Evolutionary conservation across 2,888 invertebrate species (phyloP), one percentile per base, ranked within the genome.

Genomic region (Dastarcus helophoroides): DNA sequence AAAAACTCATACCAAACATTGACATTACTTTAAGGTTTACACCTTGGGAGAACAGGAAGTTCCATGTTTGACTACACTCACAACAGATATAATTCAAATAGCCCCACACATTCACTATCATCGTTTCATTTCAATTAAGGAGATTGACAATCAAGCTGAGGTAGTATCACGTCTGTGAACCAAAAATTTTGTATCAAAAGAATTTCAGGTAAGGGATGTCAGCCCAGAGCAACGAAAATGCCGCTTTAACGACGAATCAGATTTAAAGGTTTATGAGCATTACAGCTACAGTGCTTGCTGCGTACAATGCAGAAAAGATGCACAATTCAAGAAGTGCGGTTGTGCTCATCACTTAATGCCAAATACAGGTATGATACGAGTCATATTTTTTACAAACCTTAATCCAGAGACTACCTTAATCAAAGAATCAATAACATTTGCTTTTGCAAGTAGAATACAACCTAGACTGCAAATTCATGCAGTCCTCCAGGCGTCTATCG

Each of bases 271-370:
- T 1, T 78, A 78, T 52, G 65, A 68, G 0, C 63, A 67, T 35
- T 83, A 83, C 50, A 81, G 80, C 24, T 79, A 76, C 51, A 79
- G 76, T 46, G 74, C 79, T 1, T 84, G 83, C 47, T 71, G 71
- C 1, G 73, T 80, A 0, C 73, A 76, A 33, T 81, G 80, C 42
- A 67, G 80, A 25, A 77, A 77, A 52, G 61, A 64, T 36, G 71
- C 71, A 1, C 78, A 80, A 47, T 43, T 73, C 12, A 54, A 64
- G 10, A 46, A 64, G 3, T 81, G 81, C 49, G 67, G 70, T 27
- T 81, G 81, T 54, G 71, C 73, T 22, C 78, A 79, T 44, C 79
- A 80, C 50, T 64, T 79, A 26, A 76, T 79, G 61, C 71, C 78
- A 0, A 71, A 69, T 36, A 66, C 75, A 3, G 56, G 76, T 76